Evolutionary conservation across 2,797 vertebrate species (phyloP), one percentile per base, ranked within the genome.

Genomic region (Argya squamiceps): DNA sequence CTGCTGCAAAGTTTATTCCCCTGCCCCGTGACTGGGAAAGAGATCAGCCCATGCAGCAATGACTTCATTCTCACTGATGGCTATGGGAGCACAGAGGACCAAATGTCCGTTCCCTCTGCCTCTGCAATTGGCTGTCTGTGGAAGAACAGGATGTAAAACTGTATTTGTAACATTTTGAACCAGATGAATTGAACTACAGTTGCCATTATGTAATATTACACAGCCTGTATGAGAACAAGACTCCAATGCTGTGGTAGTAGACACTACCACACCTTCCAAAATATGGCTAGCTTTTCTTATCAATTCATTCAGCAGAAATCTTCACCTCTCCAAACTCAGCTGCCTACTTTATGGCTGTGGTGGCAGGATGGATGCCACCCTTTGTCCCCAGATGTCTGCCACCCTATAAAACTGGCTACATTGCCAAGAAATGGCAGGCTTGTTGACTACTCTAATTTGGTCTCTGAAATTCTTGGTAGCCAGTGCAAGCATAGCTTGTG

Each of bases 1-100:
- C 69, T 93, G 84, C 84, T 74, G 81, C 18, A 17, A 78, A 87
- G 39, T 47, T 78, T 37, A 22, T 71, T 81, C 22, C 23, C 44
- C 17, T 53, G n/a, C 3, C 11, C 19, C 15, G 2, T 1, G 22
- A 20, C 0, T 63, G 55, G 34, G 65, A 88, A 82, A 67, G 46
- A 69, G 30, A 52, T 63, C 53, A 89, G 43, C 15, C 29, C 18
- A 4, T 10, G 24, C 30, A 64, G 50, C 53, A 43, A 11, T 32
- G 74, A 68, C 34, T 88, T 18, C 24, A 8, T 58, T 59, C 20
- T 84, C 34, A 13, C 6, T 0, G 0, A 9, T 2, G 2, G 8
- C 17, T 53, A 6, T 0, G 3, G 47, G 21, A 68, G 1, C 1
- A 0, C 4, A 5, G 21, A 64, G 24, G 24, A 24, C 8, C 16